Evolutionary conservation across 2,888 invertebrate genomes (phyloP), one percentile per base, ranked within the genome.

Genomic region (Sminthurinus aureus): DNA sequence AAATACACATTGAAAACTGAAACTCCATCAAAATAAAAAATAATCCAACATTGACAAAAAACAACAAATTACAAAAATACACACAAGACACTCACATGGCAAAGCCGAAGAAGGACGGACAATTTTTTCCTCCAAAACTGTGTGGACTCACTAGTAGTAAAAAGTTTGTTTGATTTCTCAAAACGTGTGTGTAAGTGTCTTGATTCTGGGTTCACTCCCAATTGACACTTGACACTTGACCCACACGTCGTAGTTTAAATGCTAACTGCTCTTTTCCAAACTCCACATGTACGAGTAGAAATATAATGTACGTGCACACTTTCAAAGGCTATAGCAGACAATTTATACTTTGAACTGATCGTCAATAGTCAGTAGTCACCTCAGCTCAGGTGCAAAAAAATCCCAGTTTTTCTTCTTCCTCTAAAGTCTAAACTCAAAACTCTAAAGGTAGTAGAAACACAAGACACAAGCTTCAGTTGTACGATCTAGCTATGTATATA

Each of bases 221-320:
- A 38, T 38, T 38, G 1, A 1, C 76, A 52, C 52, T 76, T 76
- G 76, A 76, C 76, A 76, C 76, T 76, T 76, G 76, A 76, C 76
- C 76, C 76, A 52, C 52, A 76, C 76, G 76, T 58, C 76, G 76
- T 76, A 76, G 52, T 76, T 76, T 76, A 76, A 76, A 76, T 76
- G 76, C 12, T 76, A 76, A 76, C 76, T 76, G 58, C 75, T 50
- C 75, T 75, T 38, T 38, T 38, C 24, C 20, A 75, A 52, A 76
- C 76, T 75, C 76, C 20, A 52, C 24, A 58, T n/a, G n/a, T n/a
- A n/a, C n/a, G n/a, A n/a, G n/a, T n/a, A n/a, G n/a, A n/a, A n/a
- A n/a, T n/a, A n/a, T n/a, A n/a, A n/a, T n/a, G n/a, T n/a, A 38
- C 38, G 38, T 38, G n/a, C 38, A 38, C 76, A 76, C 76, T 76